Conservation (phyloP, 2,888 invertebrate species). For the Synergus laeviventris region DNA sequence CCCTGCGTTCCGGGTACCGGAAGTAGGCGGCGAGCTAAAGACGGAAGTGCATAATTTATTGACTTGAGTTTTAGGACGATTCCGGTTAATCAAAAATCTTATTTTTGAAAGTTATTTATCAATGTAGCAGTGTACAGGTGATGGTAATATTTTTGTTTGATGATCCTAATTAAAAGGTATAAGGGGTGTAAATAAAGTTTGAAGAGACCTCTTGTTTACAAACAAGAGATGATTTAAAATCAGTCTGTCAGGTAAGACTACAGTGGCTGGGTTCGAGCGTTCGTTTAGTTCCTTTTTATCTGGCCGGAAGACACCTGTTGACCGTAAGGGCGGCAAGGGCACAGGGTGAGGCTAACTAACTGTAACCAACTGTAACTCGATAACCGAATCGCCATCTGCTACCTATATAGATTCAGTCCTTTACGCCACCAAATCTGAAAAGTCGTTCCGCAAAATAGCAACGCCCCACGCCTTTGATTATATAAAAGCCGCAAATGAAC, state of each 20-base stretch:
- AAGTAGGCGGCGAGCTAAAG: slow-evolving; percentile 7
- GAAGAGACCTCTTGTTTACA: slow-evolving; percentile 49
- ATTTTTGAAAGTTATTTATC: neutral
- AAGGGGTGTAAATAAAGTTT: neutral
- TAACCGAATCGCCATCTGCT: slow-evolving; percentile 56
- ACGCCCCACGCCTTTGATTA: slow-evolving; percentile 12
- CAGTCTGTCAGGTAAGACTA: neutral
- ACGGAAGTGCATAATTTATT: slow-evolving; percentile 12
- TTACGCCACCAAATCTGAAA: slow-evolving; percentile 17
- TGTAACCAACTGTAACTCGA: slow-evolving; percentile 55
- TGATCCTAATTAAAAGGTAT: no score
- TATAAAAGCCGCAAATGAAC: slow-evolving; percentile 30
- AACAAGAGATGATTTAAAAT: slow-evolving; percentile 42
- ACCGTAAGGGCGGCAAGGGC: slow-evolving; percentile 46
- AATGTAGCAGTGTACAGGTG: neutral
- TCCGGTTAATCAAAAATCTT: neutral
- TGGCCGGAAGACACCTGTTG: slow-evolving; percentile 57
- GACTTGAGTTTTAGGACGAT: slow-evolving; percentile 20
- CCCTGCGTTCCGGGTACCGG: neutral
- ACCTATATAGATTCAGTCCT: slow-evolving; percentile 17
- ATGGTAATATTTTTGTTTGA: no score
- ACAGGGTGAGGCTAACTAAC: slow-evolving; percentile 49
- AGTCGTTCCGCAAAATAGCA: slow-evolving; percentile 24
- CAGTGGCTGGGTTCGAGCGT: slow-evolving; percentile 13
- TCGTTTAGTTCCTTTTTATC: slow-evolving; percentile 36